Conservation (phyloP, 2,113 vertebrate species). For the Syngnathus typhle region DNA sequence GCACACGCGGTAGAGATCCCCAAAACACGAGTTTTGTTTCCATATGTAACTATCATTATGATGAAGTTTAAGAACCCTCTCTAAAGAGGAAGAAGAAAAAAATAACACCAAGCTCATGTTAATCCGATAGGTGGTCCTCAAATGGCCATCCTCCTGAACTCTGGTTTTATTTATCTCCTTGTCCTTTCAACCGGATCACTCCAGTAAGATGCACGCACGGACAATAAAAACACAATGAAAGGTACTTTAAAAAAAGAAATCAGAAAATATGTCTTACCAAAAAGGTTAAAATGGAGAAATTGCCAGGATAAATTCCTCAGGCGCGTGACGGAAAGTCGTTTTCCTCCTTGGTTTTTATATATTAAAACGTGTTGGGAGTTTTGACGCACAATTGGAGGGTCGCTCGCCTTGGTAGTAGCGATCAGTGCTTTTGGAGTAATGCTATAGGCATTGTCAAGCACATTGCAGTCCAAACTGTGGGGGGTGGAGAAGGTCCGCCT, state of each 20-base stretch:
- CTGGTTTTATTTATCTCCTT: not conserved
- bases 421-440: conserved; percentile 31
- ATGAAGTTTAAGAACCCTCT: not conserved
- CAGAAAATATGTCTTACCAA: not conserved
- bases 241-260: not conserved
- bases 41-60: not conserved
- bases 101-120: too few species aligned
- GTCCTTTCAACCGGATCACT: conserved; percentile 3
- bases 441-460: conserved; percentile 46
- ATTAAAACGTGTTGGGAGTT: conserved; percentile 1
- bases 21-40: not conserved
- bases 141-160: not conserved
- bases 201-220: not conserved
- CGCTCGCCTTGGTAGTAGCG: conserved; percentile 12
- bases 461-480: conserved; percentile 38
- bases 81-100: not conserved
- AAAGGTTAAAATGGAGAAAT: not conserved
- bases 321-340: not conserved
- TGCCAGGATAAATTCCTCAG: not conserved
- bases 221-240: not conserved
- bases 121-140: not conserved
- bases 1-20: not conserved
- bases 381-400: conserved; percentile 22
- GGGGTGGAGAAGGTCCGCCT: conserved; percentile 64
- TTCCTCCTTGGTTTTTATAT: not conserved